Evolutionary conservation across 2,113 vertebrate species (phyloP).

Genomic region (Peucedramus taeniatus): DNA sequence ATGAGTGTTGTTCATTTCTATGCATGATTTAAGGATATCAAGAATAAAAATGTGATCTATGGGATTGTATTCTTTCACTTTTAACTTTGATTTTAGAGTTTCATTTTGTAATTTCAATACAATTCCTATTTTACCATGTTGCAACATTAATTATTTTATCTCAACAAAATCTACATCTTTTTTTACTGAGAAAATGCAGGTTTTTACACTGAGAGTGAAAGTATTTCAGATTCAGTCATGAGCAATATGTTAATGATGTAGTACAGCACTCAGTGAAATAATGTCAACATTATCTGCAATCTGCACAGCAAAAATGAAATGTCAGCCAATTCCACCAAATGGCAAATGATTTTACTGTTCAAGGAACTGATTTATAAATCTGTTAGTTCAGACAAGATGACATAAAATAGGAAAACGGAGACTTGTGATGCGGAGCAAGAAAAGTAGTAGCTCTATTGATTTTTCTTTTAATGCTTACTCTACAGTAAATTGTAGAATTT

Average conservation of each 20-base stretch:
- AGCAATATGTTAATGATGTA: slow-evolving; percentile 74
- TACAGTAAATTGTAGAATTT: neutral
- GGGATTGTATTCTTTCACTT: slow-evolving; percentile 9
- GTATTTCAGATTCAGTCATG: slow-evolving; percentile 66
- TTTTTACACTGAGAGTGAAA: slow-evolving; percentile 62
- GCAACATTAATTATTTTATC: slow-evolving; percentile 34
- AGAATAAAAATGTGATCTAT: slow-evolving; percentile 33
- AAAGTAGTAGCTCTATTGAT: neutral
- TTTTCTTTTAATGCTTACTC: neutral
- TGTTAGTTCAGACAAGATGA: slow-evolving; percentile 49
- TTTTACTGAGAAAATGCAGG: slow-evolving; percentile 54
- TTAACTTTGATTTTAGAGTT: slow-evolving; percentile 33
- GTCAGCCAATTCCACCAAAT: slow-evolving; percentile 81
- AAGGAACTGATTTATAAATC: slow-evolving; percentile 67
- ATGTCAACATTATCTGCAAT: slow-evolving; percentile 78
- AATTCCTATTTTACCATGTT: neutral
- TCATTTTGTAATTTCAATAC: slow-evolving; percentile 46
- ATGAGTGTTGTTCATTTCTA: slow-evolving; percentile 47
- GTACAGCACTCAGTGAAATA: slow-evolving; percentile 68
- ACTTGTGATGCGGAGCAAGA: neutral
- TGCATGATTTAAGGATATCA: slow-evolving; percentile 44
- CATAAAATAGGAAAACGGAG: slow-evolving; percentile 25
- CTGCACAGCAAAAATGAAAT: slow-evolving; percentile 79
- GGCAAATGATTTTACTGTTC: slow-evolving; percentile 73
- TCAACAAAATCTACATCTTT: neutral